Base-by-base conservation (phyloP, 2,888 invertebrate species). In the Matsumyia berberina region DNA sequence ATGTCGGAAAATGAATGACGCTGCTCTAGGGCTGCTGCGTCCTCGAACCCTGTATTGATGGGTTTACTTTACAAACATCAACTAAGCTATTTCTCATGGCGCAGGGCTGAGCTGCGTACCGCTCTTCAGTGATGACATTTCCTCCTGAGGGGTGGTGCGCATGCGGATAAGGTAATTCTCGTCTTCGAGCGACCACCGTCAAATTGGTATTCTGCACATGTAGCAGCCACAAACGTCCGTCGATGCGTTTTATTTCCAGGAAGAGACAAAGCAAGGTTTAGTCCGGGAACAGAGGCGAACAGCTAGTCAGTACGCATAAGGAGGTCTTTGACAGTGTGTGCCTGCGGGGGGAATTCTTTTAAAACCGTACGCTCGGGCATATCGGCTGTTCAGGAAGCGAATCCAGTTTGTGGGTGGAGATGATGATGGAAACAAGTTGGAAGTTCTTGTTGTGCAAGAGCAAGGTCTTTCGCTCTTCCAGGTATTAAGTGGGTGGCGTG, bases 361-460 rank as follows among this genome's bases (percentile, higher is more conserved):
- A 39, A 44, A 64, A 31, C 15, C 44, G 81, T 62, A 35, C 35
- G 51, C 17, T 62, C 57, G 15, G 60, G 49, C 62, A 60, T 73
- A 62, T 83, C 57, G 79, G 46, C 31, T 67, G 73, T 79, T 74
- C 83, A 83, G 83, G 79, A 79, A 79, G 73, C 73, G 44, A 83
- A 73, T 79, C 79, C 79, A 79, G 83, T 83, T 79, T 83, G 83
- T 83, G 83, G 83, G 83, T 79, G 83, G 79, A 74, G 69, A 70
- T 70, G 81, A 57, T 72, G 80, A 69, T 73, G 80, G 53, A 79
- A 83, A 79, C 73, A 74, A 74, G 83, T 78, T 83, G 73, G 78
- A 73, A 62, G 72, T 83, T 60, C 78, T 83, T 62, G 62, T 67
- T 69, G 46, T n/a, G n/a, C n/a, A n/a, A 67, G 49, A 67, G 79